phyloP scores from a whole-genome alignment of 2,888 invertebrate genomes.

The Quadriops clusia region DNA sequence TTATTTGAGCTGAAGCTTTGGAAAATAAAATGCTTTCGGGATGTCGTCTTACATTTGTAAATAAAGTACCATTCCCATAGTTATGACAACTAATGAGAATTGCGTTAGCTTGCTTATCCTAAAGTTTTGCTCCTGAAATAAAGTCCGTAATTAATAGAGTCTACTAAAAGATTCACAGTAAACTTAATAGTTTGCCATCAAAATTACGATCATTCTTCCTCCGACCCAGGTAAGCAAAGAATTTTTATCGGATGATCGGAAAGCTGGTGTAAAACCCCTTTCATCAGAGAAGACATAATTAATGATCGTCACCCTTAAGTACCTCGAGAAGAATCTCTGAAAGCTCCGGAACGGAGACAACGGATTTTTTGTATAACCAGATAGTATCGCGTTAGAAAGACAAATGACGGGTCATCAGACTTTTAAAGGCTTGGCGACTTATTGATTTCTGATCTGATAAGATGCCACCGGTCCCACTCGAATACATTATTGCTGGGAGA shows the following conservation, averaged over 20 bases:
- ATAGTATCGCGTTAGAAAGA: slow-evolving; percentile 29
- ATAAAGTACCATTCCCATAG: no score
- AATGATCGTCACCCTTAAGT: slow-evolving; percentile 16
- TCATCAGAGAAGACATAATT: slow-evolving; percentile 17
- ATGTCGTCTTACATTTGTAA: no score
- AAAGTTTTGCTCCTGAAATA: no score
- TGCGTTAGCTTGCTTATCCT: no score
- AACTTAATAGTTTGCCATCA: no score
- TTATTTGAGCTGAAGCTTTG: no score
- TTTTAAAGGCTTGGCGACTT: slow-evolving; percentile 29
- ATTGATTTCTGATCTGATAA: slow-evolving; percentile 28
- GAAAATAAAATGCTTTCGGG: no score
- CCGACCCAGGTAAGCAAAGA: no score
- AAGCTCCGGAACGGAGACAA: slow-evolving; percentile 12
- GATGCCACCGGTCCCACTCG: slow-evolving; percentile 13
- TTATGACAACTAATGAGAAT: no score
- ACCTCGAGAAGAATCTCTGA: slow-evolving; percentile 14
- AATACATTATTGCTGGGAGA: slow-evolving; percentile 17
- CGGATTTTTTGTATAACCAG: slow-evolving; percentile 17
- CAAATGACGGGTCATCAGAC: slow-evolving; percentile 27
- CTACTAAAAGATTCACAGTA: no score
- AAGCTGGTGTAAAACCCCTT: slow-evolving; percentile 16
- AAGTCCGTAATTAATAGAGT: no score
- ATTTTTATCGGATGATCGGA: slow-evolving; percentile 15
- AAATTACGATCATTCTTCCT: no score